Base-by-base conservation (phyloP, 2,888 invertebrate species). In the Leptura quadrifasciata region DNA sequence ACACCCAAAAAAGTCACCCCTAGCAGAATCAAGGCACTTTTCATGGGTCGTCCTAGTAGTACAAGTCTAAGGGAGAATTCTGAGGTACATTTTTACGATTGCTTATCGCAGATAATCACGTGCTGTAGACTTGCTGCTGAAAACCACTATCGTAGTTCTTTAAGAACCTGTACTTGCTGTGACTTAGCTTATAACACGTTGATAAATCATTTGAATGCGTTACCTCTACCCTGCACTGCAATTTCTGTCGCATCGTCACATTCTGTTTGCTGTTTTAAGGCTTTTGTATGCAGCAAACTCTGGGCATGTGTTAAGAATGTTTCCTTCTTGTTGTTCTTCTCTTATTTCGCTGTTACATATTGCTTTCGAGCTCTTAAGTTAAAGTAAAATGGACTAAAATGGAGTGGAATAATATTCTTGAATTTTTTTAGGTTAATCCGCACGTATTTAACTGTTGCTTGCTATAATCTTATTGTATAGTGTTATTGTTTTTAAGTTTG, bases 21-120 rank as follows among this genome's bases (percentile, higher is more conserved):
- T 0, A 92, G 93, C 12, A 91, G 94, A 60, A 90, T 94, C 63
- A 92, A 91, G 77, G 89, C 92, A 21, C 90, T 94, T 35, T 92
- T 94, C 85, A 90, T 90, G 72, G 90, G 91, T 63, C 69, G 76
- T 3, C 74, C 65, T 15, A 67, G 61, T n/a, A 78, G 72, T 39
- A 76, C 72, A 15, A 72, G 57, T 67, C 90, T 90, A 31, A 83
- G 78, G 47, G 85, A 84, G 47, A 85, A 84, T 72, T 79, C 80
- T 39, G 86, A 87, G 85, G 87, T 88, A 86, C 72, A 55, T 27
- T 63, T 71, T n/a, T 39, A 27, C 24, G 52, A 76, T 58, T 73
- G 58, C 54, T 64, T 72, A 76, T 72, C 55, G 54, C 47, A 73
- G 52, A 65, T 76, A 10, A 18, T 64, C 57, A 58, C 74, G 47